These are phyloP conservation scores for Drosophila ogumai DNA, from an alignment of 1,140 invertebrate species.

Conservation along the genomic window DNA sequence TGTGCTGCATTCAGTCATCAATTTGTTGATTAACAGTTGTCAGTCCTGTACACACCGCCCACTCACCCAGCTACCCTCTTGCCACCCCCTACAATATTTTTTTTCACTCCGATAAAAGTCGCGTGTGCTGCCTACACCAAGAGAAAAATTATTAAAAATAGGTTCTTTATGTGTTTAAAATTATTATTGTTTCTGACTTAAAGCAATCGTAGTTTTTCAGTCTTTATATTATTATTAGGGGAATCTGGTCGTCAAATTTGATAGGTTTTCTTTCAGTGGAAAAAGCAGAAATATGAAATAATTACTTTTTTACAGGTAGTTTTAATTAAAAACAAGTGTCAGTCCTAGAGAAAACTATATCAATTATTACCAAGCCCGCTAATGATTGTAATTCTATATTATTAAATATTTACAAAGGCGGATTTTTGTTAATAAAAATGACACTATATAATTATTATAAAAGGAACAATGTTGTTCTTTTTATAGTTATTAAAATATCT, in stretches of 20 bases:
- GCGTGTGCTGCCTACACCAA: conserved; percentile 12
- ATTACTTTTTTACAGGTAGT: neutral
- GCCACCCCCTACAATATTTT: neutral
- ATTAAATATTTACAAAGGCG: neutral
- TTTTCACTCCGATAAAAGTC: conserved; percentile 25
- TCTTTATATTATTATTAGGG: neutral
- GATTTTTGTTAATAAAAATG: neutral
- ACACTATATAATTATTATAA: neutral
- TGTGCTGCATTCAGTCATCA: conserved; percentile 46
- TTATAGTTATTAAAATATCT: too few relatives aligned
- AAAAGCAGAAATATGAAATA: too few relatives aligned
- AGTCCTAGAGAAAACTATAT: neutral
- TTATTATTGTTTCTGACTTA: neutral
- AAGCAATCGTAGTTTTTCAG: neutral
- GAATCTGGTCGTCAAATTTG: neutral
- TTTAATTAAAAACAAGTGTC: too few relatives aligned
- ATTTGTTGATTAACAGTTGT: conserved; percentile 56
- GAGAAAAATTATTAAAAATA: neutral
- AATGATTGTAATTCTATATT: neutral
- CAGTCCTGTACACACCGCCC: neutral
- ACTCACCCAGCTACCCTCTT: neutral
- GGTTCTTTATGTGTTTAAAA: neutral
- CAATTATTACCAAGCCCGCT: neutral
- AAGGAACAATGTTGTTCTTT: neutral
- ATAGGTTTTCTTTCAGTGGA: neutral